A percentile compares a stretch with the other conserved stretches of the same genome.
Conservation (phyloP, 2,797 vertebrate species). For the Tamandua tetradactyla region DNA sequence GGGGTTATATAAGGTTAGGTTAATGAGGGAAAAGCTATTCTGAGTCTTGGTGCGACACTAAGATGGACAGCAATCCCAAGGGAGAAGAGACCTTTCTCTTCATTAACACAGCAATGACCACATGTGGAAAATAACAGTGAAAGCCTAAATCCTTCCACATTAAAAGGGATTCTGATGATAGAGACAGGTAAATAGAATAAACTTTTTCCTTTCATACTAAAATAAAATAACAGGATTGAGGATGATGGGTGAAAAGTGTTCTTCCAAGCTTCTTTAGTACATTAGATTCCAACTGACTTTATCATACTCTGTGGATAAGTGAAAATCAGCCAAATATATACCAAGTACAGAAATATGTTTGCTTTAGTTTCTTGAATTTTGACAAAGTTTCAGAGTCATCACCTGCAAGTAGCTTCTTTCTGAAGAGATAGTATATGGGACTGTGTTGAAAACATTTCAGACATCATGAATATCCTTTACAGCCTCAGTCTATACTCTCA, state of each 20-base stretch:
- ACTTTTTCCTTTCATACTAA: background rate
- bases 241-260: background rate
- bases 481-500: background rate
- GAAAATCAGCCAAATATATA: conserved; percentile 40
- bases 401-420: conserved; percentile 12
- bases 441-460: conserved; percentile 41
- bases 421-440: background rate
- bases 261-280: background rate
- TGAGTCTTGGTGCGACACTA: background rate
- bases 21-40: background rate
- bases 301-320: background rate
- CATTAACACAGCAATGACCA: background rate
- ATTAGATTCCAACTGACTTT: background rate
- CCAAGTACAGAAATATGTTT: background rate
- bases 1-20: background rate
- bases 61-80: background rate
- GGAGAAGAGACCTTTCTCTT: background rate
- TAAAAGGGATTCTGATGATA: background rate
- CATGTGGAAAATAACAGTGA: background rate
- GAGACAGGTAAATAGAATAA: background rate
- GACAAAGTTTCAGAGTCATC: conserved; percentile 23
- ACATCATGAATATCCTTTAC: background rate
- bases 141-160: background rate
- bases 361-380: conserved; percentile 34
- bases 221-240: conserved; percentile 21